A percentile compares a stretch with the other conserved stretches of the same genome.
Evolutionary conservation across 2,888 invertebrate genomes (phyloP).

Genomic region (Bimastos eiseni): DNA sequence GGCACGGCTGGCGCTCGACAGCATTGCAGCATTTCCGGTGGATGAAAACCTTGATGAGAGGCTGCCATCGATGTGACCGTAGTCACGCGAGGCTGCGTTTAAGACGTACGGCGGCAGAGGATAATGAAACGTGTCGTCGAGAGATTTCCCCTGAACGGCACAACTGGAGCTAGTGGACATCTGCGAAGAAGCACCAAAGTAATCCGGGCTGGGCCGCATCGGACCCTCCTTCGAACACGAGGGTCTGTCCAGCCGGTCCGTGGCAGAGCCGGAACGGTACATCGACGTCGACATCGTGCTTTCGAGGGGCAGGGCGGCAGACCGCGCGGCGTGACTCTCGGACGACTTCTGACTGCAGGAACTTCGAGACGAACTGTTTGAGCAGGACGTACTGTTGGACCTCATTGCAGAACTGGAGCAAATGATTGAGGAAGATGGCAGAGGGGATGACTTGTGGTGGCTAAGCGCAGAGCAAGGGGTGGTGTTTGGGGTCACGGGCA

Average conservation of each 20-base stretch:
- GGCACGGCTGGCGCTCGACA: neutral
- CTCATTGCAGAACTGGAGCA: neutral
- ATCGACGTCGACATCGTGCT: neutral
- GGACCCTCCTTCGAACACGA: conserved; percentile 14
- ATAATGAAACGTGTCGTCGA: neutral
- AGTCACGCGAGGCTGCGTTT: neutral
- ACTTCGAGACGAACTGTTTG: conserved; percentile 23
- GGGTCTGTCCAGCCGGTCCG: neutral
- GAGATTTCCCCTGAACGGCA: conserved; percentile 15
- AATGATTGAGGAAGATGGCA: neutral
- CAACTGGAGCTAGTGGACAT: conserved; percentile 17
- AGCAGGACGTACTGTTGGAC: neutral
- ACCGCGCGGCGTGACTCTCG: neutral
- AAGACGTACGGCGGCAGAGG: conserved; percentile 5
- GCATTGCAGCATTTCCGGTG: neutral
- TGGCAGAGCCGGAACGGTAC: conserved; percentile 1
- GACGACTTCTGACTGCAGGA: conserved; percentile 18
- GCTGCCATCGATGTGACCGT: neutral
- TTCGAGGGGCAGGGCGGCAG: neutral
- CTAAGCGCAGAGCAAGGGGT: neutral
- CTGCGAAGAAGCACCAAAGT: conserved; percentile 18
- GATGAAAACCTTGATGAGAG: conserved; percentile 17
- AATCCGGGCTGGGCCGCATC: neutral
- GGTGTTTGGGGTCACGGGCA: neutral
- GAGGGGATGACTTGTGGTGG: neutral